Evolutionary conservation across 2,888 invertebrate species (phyloP).

Genomic region (Euplexia lucipara): DNA sequence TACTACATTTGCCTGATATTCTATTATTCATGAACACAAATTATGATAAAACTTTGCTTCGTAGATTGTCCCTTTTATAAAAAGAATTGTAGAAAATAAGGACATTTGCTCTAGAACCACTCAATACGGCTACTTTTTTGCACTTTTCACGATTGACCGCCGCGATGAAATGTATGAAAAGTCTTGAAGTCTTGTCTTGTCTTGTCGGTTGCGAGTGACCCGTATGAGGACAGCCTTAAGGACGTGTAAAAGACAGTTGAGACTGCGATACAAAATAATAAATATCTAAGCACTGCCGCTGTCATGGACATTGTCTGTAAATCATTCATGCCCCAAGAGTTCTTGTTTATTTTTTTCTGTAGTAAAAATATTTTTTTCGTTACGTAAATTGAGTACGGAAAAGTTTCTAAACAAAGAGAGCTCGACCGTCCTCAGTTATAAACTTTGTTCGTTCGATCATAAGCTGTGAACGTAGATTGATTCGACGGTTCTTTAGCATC

Average conservation of each 20-base stretch:
- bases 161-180: background rate
- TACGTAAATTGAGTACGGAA: constrained; percentile 29
- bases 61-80: constrained; percentile 9
- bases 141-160: background rate
- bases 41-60: constrained; percentile 22
- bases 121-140: background rate
- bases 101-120: too few species aligned
- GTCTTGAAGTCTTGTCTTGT: too few species aligned
- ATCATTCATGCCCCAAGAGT: constrained; percentile 67
- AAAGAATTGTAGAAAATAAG: background rate
- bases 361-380: constrained; percentile 52
- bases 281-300: constrained; percentile 49
- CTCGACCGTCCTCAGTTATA: constrained; percentile 4
- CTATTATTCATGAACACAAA: constrained; percentile 53
- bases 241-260: constrained; percentile 44
- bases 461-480: constrained; percentile 37
- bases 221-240: background rate
- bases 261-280: constrained; percentile 53
- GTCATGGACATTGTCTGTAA: constrained; percentile 53
- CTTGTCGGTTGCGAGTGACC: background rate
- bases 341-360: constrained; percentile 54
- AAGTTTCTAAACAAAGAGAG: constrained; percentile 32
- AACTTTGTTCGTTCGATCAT: constrained; percentile 31
- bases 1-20: constrained; percentile 46
- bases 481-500: constrained; percentile 38